A percentile compares a stretch with the other conserved stretches of the same genome.
Evolutionary conservation across 2,113 vertebrate genomes (phyloP).

Genomic region (Tonatia bakeri): DNA sequence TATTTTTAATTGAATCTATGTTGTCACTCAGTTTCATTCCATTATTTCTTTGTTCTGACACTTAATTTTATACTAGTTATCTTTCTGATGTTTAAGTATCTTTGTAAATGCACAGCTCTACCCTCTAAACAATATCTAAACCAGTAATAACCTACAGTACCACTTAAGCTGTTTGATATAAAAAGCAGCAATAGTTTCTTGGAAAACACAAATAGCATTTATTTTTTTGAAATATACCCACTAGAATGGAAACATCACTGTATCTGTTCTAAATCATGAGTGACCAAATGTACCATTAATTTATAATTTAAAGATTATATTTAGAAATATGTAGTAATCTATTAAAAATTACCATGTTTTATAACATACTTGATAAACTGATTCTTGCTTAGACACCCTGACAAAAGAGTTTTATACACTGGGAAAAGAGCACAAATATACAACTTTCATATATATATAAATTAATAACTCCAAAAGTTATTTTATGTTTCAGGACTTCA

Average conservation of each 20-base stretch:
- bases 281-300: neutral
- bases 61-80: neutral
- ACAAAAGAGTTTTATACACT: neutral
- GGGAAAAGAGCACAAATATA: neutral
- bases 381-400: neutral
- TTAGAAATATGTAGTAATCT: neutral
- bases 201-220: neutral
- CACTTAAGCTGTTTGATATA: neutral
- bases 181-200: neutral
- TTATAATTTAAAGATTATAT: neutral
- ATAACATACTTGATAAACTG: neutral
- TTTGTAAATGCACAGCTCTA: neutral
- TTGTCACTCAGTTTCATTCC: neutral
- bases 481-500: neutral
- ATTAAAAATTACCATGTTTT: neutral
- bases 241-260: neutral
- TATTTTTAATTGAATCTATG: neutral
- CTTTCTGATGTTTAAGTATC: neutral
- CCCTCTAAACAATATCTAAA: neutral
- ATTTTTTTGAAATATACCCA: neutral
- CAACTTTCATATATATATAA: neutral
- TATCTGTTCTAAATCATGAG: neutral
- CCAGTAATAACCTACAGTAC: neutral
- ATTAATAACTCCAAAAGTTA: neutral
- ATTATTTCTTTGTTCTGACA: neutral